Base-by-base conservation (phyloP, 1,140 invertebrate species). In the Lepidurus arcticus region DNA sequence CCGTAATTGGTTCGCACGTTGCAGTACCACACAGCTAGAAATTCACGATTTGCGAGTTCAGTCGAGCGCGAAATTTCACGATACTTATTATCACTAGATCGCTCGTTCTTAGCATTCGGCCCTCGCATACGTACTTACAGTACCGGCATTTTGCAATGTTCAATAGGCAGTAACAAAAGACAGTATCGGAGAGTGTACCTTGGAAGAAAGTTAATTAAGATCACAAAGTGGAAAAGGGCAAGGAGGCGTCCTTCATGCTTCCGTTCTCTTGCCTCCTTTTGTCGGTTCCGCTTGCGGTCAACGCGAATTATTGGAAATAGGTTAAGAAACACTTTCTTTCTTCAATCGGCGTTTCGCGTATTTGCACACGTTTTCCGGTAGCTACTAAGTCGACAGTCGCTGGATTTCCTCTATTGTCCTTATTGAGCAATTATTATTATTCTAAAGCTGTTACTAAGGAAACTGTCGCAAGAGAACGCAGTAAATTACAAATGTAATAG, bases 301-400 rank as follows among this genome's bases (percentile, higher is more conserved):
- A 65, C 53, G 16, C 53, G 13, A 7, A 65, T 65, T 65, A 16
- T 65, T 65, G 5, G 8, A 9, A 16, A 65, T 11, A 65, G 16
- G 16, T 65, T 65, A 65, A 65, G 53, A 16, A 65, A 65, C 53
- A 65, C 53, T 65, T 65, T 65, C 53, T 13, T 21, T 65, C 53
- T 21, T 65, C 53, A 65, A 65, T 13, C 53, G 2, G 34, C 34
- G 34, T 65, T 65, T 65, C 6, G 53, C 16, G 21, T 21, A 16
- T 16, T 65, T 65, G 53, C 53, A 21, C 53, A 21, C 16, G n/a
- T 65, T 34, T 21, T 65, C 53, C 21, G 53, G 16, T 65, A 16
- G 53, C 34, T 34, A 65, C 21, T 65, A 21, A 7, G 8, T 21
- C 53, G 53, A 9, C 16, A 65, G 16, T 65, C 53, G 16, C 13